Evolutionary conservation across 2,113 vertebrate species (phyloP), one percentile per base, ranked within the genome.

Genomic region (Leucopsar rothschildi): DNA sequence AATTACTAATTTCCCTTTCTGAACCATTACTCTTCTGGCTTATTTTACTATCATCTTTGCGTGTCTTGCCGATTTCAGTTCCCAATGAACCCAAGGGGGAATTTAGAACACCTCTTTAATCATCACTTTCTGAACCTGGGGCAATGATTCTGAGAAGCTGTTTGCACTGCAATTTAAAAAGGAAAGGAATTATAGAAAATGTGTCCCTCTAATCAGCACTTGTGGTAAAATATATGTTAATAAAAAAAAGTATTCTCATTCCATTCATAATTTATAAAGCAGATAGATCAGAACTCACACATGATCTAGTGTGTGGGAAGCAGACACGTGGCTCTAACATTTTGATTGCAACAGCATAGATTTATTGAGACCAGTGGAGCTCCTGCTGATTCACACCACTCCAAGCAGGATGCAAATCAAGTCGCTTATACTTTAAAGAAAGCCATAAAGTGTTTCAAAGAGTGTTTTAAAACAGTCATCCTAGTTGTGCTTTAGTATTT

Each of bases 191-290:
- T 93, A 86, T 31, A 60, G 71, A 95, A 94, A 92, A 71, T 49
- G 4, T 68, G 33, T 88, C 16, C 53, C 18, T 33, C 28, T 90
- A 60, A 97, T 93, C 82, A 86, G 71, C 23, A 83, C 56, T 93
- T 90, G 52, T 90, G 40, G 44, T 88, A 92, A 96, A 96, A 95
- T 94, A 92, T 78, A 81, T 68, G 81, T 78, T 90, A 95, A 92
- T 91, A 86, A 92, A 92, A 68, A 40, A 73, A 66, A 35, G 37
- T 83, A 93, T 90, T 95, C 71, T 56, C 60, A 70, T 94, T 93
- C 27, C 39, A 93, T 94, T 92, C 59, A 95, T 92, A 88, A 93
- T 95, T 91, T 66, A 90, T 96, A 78, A 83, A 88, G 44, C 28
- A 75, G 64, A 82, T 44, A 71, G 65, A 63, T 81, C 0, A 0